Evolutionary conservation across 2,797 vertebrate genomes (phyloP).

Genomic region (Hoplostethus atlanticus): DNA sequence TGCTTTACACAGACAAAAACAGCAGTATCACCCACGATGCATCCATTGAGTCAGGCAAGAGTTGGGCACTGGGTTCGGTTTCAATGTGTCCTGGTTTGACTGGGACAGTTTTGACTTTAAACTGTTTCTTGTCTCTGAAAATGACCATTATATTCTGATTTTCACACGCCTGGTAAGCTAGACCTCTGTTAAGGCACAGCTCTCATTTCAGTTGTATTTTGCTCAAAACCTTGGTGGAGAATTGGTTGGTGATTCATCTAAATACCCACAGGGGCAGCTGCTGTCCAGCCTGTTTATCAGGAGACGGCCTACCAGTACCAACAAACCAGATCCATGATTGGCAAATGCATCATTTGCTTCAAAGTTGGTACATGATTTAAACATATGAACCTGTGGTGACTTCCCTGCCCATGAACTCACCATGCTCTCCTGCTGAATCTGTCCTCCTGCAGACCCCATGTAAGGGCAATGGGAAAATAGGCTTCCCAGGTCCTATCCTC

Average conservation of each 20-base stretch:
- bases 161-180: background rate
- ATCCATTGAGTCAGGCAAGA: conserved; percentile 1
- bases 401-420: conserved; percentile 36
- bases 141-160: conserved; percentile 12
- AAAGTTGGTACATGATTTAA: conserved; percentile 33
- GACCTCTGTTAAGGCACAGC: background rate
- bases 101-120: too few relatives aligned
- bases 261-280: conserved; percentile 13
- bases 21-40: too few relatives aligned
- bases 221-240: background rate
- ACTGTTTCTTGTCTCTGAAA: background rate
- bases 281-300: conserved; percentile 8
- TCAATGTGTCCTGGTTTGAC: conserved; percentile 23
- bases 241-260: background rate
- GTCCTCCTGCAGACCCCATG: conserved; percentile 37
- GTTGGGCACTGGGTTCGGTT: conserved; percentile 7
- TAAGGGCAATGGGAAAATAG: conserved; percentile 35
- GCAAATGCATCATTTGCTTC: conserved; percentile 40
- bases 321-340: conserved; percentile 4
- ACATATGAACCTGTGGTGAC: conserved; percentile 36
- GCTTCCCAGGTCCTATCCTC: conserved; percentile 17
- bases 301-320: conserved; percentile 1
- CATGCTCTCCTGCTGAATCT: conserved; percentile 26
- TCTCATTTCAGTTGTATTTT: background rate
- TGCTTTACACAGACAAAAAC: conserved; percentile 21